Evolutionary conservation across 2,797 vertebrate species (phyloP).

Genomic region (Lepilemur ruficaudatus): DNA sequence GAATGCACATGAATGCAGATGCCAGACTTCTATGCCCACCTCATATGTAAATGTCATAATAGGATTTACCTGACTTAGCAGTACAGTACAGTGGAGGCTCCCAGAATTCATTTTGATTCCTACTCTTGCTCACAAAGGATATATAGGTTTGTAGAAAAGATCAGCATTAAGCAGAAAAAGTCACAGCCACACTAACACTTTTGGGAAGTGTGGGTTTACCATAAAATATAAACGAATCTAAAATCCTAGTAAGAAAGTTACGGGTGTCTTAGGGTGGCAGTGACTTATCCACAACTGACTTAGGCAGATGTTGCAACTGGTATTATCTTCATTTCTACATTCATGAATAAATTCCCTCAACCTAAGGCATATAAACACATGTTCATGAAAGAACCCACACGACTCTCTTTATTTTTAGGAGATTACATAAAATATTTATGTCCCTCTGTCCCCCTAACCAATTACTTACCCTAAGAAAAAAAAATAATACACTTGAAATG

Average conservation of each 20-base stretch:
- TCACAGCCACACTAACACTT: conserved; percentile 30
- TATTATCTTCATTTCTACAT: conserved; percentile 72
- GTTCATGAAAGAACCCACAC: conserved; percentile 76
- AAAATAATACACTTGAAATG: conserved; percentile 55
- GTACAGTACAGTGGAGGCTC: neutral
- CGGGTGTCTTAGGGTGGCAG: conserved; percentile 35
- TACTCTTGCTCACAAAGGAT: neutral
- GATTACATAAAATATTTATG: conserved; percentile 82
- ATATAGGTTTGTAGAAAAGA: neutral
- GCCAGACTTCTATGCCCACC: neutral
- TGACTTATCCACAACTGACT: conserved; percentile 41
- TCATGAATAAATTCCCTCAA: conserved; percentile 82
- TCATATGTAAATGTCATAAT: conserved; percentile 40
- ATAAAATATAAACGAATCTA: conserved; percentile 66
- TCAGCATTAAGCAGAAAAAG: conserved; percentile 7
- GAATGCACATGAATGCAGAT: neutral
- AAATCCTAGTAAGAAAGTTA: conserved; percentile 69
- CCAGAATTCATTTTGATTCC: conserved; percentile 41
- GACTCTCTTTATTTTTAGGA: conserved; percentile 83
- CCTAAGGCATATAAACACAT: conserved; percentile 73
- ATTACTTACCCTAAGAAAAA: conserved; percentile 75
- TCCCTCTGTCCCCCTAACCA: conserved; percentile 78
- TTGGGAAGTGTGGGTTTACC: conserved; percentile 51
- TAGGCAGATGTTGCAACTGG: conserved; percentile 69
- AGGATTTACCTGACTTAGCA: conserved; percentile 36